Evolutionary conservation across 2,888 invertebrate species (phyloP), one percentile per base, ranked within the genome.

Genomic region (Aquatica leii): DNA sequence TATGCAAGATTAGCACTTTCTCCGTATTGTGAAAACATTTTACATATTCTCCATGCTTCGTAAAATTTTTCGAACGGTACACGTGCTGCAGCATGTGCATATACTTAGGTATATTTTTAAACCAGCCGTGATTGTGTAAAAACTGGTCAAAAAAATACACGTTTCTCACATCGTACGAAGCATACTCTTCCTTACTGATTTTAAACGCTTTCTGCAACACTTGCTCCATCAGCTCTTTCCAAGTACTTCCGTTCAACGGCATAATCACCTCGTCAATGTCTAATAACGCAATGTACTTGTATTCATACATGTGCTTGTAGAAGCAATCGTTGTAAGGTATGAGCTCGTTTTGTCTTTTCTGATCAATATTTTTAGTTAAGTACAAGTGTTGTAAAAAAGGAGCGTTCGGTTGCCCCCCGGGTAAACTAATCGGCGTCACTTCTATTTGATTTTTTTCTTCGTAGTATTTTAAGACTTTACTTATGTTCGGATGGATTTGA

Each of bases 61-160:
- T 95, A 83, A 93, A 95, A 83, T 95, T 95, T 78, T 90, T 90
- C 70, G 94, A 91, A 59, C 95, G 87, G 80, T 94, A 93, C 46
- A 95, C 94, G 83, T 95, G 95, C 82, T 94, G 94, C 78, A 95
- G 80, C 95, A 96, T 96, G 82, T 96, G 95, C 91, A 95, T 89
- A 80, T 95, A 94, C 49, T 67, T 88, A 62, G 94, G 94, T 72
- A 90, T 88, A 74, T 89, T 89, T 73, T 89, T 88, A 82, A 91
- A 90, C 85, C 87, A 90, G 64, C 88, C 89, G 77, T 93, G 93
- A 67, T 86, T 87, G 80, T 92, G 91, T 70, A 89, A 86, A 72
- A 93, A 86, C 79, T 93, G 90, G 78, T 95, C 94, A 73, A 96
- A 86, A 82, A 93, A 96, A 84, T 95, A 96, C n/a, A 95, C 90